Evolutionary conservation across 2,888 invertebrate genomes (phyloP).

Genomic region (Amaurobius ferox): DNA sequence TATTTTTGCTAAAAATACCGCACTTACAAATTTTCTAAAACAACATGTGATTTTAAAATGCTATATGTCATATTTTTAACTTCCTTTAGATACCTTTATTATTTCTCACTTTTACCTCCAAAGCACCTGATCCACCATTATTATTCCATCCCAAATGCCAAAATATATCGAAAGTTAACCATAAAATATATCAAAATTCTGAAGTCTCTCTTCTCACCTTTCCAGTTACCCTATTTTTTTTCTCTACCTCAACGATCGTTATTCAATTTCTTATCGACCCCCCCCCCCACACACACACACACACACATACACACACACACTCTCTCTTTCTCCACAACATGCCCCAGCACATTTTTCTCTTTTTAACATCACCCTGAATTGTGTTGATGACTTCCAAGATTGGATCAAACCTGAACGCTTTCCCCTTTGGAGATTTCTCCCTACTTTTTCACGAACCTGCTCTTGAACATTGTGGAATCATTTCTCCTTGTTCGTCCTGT

Average conservation of each 20-base stretch:
- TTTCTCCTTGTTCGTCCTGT: not conserved
- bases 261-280: constrained; percentile 63
- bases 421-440: not conserved
- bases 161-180: too few species aligned
- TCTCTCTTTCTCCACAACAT: constrained; percentile 28
- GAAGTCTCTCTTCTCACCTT: too few species aligned
- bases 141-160: too few species aligned
- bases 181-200: too few species aligned
- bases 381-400: constrained; percentile 62
- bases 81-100: too few species aligned
- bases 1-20: too few species aligned
- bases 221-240: not conserved
- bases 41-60: too few species aligned
- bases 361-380: constrained; percentile 30
- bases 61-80: too few species aligned
- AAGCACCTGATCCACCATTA: too few species aligned
- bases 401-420: constrained; percentile 39
- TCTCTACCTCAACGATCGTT: constrained; percentile 43
- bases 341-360: constrained; percentile 4
- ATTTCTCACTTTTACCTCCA: too few species aligned
- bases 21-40: too few species aligned
- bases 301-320: too few species aligned
- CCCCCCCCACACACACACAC: not conserved
- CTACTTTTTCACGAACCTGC: not conserved
- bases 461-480: not conserved